phyloP scores from a whole-genome alignment of 2,888 invertebrate genomes.

The Polymixis lichenea region DNA sequence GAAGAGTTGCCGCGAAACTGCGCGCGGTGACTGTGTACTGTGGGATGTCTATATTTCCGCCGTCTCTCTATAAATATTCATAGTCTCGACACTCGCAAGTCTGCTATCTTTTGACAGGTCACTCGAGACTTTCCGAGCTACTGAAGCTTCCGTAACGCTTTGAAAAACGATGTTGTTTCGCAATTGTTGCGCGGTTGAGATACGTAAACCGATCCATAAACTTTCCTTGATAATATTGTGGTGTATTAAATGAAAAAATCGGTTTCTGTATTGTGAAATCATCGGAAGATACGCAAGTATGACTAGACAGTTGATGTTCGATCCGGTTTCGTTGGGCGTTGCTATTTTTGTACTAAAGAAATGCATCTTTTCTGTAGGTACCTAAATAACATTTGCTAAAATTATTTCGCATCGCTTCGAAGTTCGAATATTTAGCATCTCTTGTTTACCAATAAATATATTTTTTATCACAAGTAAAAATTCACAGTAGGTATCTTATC shows the following conservation, averaged over 20 bases:
- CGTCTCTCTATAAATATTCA: conserved; percentile 74
- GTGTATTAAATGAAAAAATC: not conserved
- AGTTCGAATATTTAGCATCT: not conserved
- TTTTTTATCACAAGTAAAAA: conserved; percentile 17
- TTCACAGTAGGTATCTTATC: conserved; percentile 23
- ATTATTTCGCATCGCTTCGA: not conserved
- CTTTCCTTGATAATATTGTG: conserved; percentile 1
- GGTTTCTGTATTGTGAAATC: not conserved
- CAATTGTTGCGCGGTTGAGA: conserved; percentile 12
- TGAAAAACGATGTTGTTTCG: conserved; percentile 21
- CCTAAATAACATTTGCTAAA: not conserved
- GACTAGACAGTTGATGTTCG: not conserved
- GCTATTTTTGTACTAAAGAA: conserved; percentile 14
- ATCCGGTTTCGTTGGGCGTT: conserved; percentile 6
- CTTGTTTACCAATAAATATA: not conserved
- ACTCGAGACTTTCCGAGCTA: conserved; percentile 53
- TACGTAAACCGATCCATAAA: conserved; percentile 10
- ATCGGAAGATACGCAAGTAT: not conserved
- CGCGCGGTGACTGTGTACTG: conserved; percentile 42
- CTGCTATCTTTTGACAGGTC: conserved; percentile 67
- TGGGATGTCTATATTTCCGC: conserved; percentile 38
- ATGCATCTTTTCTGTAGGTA: conserved; percentile 2
- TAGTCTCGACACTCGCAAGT: conserved; percentile 61
- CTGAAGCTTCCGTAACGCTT: conserved; percentile 37
- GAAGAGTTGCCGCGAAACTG: conserved; percentile 6